phyloP scores from a whole-genome alignment of 2,113 vertebrate genomes.

The Limnothrissa miodon region DNA sequence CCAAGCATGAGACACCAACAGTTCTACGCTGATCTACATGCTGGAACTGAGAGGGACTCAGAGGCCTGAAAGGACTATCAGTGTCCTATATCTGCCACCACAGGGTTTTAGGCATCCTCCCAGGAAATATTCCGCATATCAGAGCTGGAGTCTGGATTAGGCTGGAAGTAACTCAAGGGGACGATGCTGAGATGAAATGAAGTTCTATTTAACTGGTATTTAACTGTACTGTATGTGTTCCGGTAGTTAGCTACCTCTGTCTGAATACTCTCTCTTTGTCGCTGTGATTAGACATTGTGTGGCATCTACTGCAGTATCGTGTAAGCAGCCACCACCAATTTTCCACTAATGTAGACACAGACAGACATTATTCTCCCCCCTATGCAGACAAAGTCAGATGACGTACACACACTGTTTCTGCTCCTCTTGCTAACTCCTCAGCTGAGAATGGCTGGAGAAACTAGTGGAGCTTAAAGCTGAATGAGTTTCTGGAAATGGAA shows the following conservation, averaged over 20 bases:
- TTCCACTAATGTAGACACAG: background rate
- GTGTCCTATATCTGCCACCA: background rate
- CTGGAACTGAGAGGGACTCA: background rate
- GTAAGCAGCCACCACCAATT: background rate
- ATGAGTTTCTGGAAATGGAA: background rate
- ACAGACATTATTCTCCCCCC: too few relatives aligned
- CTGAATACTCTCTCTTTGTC: background rate
- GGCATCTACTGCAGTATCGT: background rate
- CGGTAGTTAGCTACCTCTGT: background rate
- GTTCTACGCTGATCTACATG: background rate
- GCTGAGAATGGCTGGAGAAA: too few relatives aligned
- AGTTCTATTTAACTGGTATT: background rate
- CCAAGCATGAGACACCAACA: background rate
- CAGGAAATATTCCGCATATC: background rate
- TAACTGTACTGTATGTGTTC: background rate
- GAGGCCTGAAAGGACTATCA: background rate
- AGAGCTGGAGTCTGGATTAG: background rate
- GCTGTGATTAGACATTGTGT: background rate
- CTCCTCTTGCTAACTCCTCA: background rate
- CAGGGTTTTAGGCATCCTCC: background rate
- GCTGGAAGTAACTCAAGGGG: background rate
- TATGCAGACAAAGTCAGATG: too few relatives aligned
- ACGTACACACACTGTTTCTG: background rate
- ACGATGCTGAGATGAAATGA: background rate
- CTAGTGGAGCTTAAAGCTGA: background rate